Percentiles rank a stretch among this genome's conserved stretches.
Evolutionary conservation across 1,140 invertebrate genomes (phyloP).

Genomic region (Protaetia brevitarsis): DNA sequence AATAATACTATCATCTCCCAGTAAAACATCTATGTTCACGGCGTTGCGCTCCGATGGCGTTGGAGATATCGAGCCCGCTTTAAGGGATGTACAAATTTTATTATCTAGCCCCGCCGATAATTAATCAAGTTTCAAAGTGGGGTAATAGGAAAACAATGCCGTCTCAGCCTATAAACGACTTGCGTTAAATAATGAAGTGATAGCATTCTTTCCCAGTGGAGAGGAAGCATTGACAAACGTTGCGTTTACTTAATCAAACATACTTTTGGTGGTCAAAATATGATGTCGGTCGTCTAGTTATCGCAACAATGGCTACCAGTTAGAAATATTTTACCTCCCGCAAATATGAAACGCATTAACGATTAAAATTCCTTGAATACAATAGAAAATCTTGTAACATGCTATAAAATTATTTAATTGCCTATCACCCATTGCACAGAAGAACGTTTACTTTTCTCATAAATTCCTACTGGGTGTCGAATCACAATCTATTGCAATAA

Average conservation of each 20-base stretch:
- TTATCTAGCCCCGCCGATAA: conserved; percentile 10
- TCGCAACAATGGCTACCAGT: too few relatives aligned
- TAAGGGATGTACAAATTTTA: conserved; percentile 22
- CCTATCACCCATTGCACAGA: too few relatives aligned
- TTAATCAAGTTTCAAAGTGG: conserved; percentile 22
- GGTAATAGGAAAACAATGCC: conserved; percentile 23
- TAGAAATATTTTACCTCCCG: too few relatives aligned
- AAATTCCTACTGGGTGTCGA: too few relatives aligned
- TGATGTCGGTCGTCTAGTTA: too few relatives aligned
- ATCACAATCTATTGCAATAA: too few relatives aligned
- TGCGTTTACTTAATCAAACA: conserved; percentile 9
- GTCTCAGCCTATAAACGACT: conserved; percentile 3
- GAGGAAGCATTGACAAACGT: background rate
- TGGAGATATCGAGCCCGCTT: conserved; percentile 26
- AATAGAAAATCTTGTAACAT: too few relatives aligned
- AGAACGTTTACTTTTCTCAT: too few relatives aligned
- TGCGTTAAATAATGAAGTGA: conserved; percentile 9
- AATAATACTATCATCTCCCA: conserved; percentile 42
- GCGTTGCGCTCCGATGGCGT: conserved; percentile 31
- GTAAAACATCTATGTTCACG: conserved; percentile 37
- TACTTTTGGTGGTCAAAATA: too few relatives aligned
- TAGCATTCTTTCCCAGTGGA: background rate
- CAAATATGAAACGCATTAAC: too few relatives aligned
- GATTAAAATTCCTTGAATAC: too few relatives aligned
- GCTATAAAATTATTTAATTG: too few relatives aligned